Percentiles rank a stretch among this genome's conserved stretches.
These are phyloP conservation scores for Virgularia gustaviana DNA, from an alignment of 92 coral and sea anemone species.

Conservation along the genomic window DNA sequence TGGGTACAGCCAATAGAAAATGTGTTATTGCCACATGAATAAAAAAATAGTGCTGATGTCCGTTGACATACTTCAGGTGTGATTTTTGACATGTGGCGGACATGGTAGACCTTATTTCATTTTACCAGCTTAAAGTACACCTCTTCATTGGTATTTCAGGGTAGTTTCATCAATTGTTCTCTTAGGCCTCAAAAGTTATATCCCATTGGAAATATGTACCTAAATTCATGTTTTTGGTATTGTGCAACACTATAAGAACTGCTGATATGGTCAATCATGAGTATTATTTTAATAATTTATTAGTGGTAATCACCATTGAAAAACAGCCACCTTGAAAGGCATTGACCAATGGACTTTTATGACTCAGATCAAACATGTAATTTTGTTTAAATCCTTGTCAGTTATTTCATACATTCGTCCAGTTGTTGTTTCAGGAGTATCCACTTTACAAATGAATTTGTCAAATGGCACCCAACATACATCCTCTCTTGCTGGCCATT, in stretches of 20 bases:
- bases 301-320: not conserved
- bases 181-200: conserved; percentile 8
- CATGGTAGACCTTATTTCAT: not conserved
- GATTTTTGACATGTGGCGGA: conserved; percentile 6
- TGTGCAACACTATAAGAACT: too few relatives aligned
- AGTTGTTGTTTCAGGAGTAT: not conserved
- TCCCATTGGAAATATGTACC: conserved; percentile 10
- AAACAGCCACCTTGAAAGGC: too few relatives aligned
- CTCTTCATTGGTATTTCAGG: not conserved
- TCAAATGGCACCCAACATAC: conserved; percentile 6
- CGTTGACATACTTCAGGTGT: not conserved
- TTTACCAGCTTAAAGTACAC: conserved; percentile 1
- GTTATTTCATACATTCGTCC: not conserved
- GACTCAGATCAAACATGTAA: not conserved
- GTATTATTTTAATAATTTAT: not conserved
- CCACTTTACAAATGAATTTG: not conserved
- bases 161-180: conserved; percentile 12
- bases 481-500: conserved; percentile 17
- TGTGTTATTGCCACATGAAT: not conserved
- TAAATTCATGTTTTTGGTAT: too few relatives aligned
- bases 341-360: not conserved
- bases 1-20: not conserved
- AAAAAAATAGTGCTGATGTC: not conserved
- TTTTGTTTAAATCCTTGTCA: not conserved
- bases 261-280: too few relatives aligned